A percentile compares a stretch with the other conserved stretches of the same genome.
Conservation (phyloP, 2,797 vertebrate genomes). For the Characodon lateralis region DNA sequence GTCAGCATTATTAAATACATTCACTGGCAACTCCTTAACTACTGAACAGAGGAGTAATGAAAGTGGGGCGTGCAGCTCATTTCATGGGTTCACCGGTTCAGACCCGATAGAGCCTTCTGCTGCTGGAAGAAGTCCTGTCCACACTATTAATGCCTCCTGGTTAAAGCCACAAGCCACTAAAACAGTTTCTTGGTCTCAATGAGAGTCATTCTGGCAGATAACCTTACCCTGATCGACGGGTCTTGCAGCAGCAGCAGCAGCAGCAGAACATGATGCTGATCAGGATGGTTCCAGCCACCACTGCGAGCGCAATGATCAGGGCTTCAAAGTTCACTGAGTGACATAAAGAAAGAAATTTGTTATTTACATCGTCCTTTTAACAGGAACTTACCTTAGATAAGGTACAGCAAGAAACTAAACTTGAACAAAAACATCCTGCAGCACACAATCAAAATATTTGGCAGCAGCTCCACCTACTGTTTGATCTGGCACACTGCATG, state of each 20-base stretch:
- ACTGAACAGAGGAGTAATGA: too few species aligned
- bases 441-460: background rate
- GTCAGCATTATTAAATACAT: too few species aligned
- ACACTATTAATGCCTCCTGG: too few species aligned
- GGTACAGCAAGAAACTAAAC: background rate
- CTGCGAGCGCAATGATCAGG: slow-evolving; percentile 85
- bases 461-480: background rate
- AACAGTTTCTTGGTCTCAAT: too few species aligned
- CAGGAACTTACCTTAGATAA: background rate
- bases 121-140: too few species aligned
- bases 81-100: too few species aligned
- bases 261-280: slow-evolving; percentile 80
- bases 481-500: background rate
- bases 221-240: slow-evolving; percentile 74
- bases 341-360: slow-evolving; percentile 18
- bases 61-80: too few species aligned
- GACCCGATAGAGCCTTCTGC: too few species aligned
- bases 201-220: background rate
- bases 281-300: slow-evolving; percentile 80
- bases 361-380: background rate
- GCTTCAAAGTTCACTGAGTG: slow-evolving; percentile 88
- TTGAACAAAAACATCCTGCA: background rate
- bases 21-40: too few species aligned
- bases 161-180: too few species aligned
- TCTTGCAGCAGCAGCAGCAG: slow-evolving; percentile 86